Base-by-base conservation (phyloP, 1,140 invertebrate species). In the Eubasilissa regina region DNA sequence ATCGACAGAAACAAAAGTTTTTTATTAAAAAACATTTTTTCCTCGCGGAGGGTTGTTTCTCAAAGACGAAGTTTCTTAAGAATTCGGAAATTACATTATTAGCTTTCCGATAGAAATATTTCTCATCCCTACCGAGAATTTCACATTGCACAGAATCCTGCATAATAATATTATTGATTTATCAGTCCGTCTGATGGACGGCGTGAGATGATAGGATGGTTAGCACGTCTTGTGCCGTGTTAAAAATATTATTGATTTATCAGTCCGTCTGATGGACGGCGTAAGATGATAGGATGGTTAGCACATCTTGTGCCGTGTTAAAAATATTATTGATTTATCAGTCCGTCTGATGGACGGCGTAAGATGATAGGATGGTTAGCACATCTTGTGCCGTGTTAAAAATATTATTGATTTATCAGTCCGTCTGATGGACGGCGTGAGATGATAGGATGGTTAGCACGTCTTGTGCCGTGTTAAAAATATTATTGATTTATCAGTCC, bases 1-100 rank as follows among this genome's bases (percentile, higher is more conserved):
- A 35, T 13, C 4, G 58, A 60, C 15, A 13, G 17, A 60, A 12
- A 19, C 21, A n/a, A 60, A 17, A 19, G 11, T 60, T 60, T 60
- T 15, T 60, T 60, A 60, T 60, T 60, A 51, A 15, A 51, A 3
- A 51, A 51, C 9, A 51, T 19, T 19, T 60, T n/a, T 60, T 60
- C 19, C 17, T 21, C 17, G n/a, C 13, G 12, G 13, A 19, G 56
- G 13, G 15, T 1, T 15, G 56, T 19, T 19, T 60, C n/a, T 60
- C n/a, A 60, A 60, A 60, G 19, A 12, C 1, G 19, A 60, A 60
- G 15, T 60, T 60, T 4, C 10, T 15, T 3, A 74, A 74, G 72
- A 74, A 74, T 60, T 74, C 51, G 11, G 15, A 74, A 74, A 74
- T 74, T 74, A 55, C 48, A 74, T 74, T 55, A 74, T 17, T 13